Percentiles rank a stretch among this genome's conserved stretches.
Conservation (phyloP, 2,888 invertebrate genomes). For the Heteropelma amictum region DNA sequence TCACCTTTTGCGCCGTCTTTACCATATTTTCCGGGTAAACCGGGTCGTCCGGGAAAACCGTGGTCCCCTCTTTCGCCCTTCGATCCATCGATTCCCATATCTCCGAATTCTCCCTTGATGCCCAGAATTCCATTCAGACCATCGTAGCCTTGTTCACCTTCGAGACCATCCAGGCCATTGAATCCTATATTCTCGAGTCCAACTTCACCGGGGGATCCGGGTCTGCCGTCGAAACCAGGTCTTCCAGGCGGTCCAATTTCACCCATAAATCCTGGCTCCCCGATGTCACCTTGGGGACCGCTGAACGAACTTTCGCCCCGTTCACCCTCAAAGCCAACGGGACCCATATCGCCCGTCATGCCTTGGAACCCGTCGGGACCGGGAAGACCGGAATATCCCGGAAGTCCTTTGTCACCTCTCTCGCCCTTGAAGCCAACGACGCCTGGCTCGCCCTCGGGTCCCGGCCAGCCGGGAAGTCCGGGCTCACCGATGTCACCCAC, state of each 20-base stretch:
- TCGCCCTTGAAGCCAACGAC: constrained; percentile 85
- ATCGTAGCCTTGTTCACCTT: constrained; percentile 73
- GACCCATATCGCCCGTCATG: constrained; percentile 82
- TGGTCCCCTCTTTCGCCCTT: constrained; percentile 84
- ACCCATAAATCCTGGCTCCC: constrained; percentile 84
- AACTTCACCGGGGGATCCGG: constrained; percentile 83
- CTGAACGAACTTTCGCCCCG: constrained; percentile 82
- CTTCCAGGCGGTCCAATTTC: constrained; percentile 85
- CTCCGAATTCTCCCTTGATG: constrained; percentile 76
- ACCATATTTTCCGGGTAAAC: constrained; percentile 72
- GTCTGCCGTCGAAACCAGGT: constrained; percentile 84
- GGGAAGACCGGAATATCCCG: constrained; percentile 83
- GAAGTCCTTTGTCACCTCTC: constrained; percentile 85
- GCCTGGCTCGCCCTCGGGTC: constrained; percentile 74
- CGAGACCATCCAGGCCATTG: constrained; percentile 63
- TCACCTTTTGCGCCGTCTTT: constrained; percentile 86
- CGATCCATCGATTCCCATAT: constrained; percentile 78
- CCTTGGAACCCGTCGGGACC: constrained; percentile 82
- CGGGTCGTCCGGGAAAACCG: constrained; percentile 66
- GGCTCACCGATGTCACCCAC: constrained; percentile 81
- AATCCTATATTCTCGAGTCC: constrained; percentile 77
- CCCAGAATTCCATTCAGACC: constrained; percentile 77
- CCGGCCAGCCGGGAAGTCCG: constrained; percentile 83
- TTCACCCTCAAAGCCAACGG: constrained; percentile 83
- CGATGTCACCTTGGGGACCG: constrained; percentile 86